Conservation (phyloP, 2,113 vertebrate species). For the Cichladusa arquata region DNA sequence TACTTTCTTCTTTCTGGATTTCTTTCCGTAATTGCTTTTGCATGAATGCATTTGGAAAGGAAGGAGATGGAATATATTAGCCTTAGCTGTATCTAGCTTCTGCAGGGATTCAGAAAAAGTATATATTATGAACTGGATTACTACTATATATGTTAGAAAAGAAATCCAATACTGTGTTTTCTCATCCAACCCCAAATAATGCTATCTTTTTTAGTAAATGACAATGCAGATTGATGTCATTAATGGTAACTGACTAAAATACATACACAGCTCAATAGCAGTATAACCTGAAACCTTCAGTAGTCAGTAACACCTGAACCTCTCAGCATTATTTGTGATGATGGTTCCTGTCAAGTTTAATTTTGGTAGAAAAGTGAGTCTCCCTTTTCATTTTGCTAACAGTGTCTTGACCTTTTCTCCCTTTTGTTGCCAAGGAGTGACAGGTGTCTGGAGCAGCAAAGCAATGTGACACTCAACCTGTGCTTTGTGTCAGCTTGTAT, state of each 20-base stretch:
- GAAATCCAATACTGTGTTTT: neutral
- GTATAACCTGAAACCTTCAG: neutral
- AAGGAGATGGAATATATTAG: neutral
- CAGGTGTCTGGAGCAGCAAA: slow-evolving; percentile 7
- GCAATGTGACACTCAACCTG: neutral
- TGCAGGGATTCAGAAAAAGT: neutral
- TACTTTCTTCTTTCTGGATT: neutral
- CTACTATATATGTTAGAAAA: neutral
- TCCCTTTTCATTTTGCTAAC: neutral
- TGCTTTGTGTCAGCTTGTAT: neutral
- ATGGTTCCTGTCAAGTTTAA: slow-evolving; percentile 25
- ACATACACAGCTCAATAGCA: neutral
- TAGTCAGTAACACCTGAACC: neutral
- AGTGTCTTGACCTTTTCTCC: slow-evolving; percentile 3
- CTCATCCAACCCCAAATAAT: neutral
- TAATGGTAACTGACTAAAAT: neutral
- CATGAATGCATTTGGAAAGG: neutral
- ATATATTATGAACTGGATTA: neutral
- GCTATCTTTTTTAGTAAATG: neutral
- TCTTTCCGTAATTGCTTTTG: neutral
- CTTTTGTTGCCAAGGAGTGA: neutral
- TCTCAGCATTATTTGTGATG: slow-evolving; percentile 5
- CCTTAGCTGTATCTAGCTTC: neutral
- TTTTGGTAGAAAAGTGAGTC: neutral
- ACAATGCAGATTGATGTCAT: neutral